phyloP scores from a whole-genome alignment of 30 jellyfish, hydroid and myxozoan genomes.

The Aurelia sp. region DNA sequence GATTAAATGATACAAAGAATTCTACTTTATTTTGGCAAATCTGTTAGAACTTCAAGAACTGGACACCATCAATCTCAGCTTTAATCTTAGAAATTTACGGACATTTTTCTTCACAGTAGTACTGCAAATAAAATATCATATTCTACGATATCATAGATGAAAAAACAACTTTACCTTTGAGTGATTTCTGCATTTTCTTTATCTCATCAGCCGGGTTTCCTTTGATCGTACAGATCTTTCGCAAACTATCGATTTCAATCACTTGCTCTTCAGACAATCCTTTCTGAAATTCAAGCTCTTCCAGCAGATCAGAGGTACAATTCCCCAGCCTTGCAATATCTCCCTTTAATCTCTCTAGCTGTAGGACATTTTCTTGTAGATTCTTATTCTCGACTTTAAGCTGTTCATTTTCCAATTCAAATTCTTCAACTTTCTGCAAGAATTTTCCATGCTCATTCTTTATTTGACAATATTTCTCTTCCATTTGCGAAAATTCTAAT shows the following conservation, averaged over 20 bases:
- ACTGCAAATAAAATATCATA: not conserved
- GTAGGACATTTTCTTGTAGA: conserved; percentile 34
- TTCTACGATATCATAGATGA: not conserved
- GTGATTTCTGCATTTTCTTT: conserved; percentile 46
- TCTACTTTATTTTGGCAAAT: not conserved
- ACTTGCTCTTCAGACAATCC: conserved; percentile 63
- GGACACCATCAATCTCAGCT: not conserved
- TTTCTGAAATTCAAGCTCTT: conserved; percentile 64
- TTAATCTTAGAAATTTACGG: too few relatives aligned
- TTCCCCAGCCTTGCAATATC: conserved; percentile 55
- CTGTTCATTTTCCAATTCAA: conserved; percentile 23
- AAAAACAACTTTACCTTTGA: conserved; percentile 27
- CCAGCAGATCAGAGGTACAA: conserved; percentile 70
- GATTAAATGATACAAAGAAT: too few relatives aligned
- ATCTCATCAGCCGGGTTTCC: conserved; percentile 78
- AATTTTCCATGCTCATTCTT: conserved; percentile 21
- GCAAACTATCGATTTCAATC: conserved; percentile 65
- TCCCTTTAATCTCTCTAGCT: conserved; percentile 36
- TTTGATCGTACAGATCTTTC: conserved; percentile 70
- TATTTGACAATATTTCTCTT: conserved; percentile 5
- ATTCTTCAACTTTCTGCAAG: not conserved
- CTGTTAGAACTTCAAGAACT: not conserved
- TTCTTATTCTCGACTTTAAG: conserved; percentile 30
- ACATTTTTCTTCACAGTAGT: too few relatives aligned
- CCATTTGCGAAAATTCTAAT: conserved; percentile 50